These are phyloP conservation scores for Drosophila setosimentum DNA, from an alignment of 2,888 invertebrate species.

Conservation along the genomic window DNA sequence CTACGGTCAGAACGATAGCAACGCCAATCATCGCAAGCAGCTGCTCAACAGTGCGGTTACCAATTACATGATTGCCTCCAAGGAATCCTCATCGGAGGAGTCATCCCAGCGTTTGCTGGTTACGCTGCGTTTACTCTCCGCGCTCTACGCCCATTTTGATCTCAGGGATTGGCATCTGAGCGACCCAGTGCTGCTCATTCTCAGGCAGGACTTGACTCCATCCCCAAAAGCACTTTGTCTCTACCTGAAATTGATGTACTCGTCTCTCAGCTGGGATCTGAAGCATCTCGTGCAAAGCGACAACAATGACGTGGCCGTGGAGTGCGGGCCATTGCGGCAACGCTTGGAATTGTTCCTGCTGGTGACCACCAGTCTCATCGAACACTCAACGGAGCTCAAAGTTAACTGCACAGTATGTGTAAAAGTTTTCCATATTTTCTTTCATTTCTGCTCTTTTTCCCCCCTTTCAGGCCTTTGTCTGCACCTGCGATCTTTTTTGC, in stretches of 20 bases:
- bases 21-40: background rate
- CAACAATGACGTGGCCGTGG: background rate
- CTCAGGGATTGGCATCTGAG: constrained; percentile 25
- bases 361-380: constrained; percentile 22
- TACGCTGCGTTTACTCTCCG: constrained; percentile 34
- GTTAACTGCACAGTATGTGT: constrained; percentile 33
- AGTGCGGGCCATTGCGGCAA: constrained; percentile 11
- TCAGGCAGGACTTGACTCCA: constrained; percentile 3
- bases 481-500: constrained; percentile 53
- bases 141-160: constrained; percentile 48
- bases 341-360: constrained; percentile 29
- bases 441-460: background rate
- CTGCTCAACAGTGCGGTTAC: constrained; percentile 43
- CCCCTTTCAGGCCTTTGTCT: constrained; percentile 37
- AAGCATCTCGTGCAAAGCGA: background rate
- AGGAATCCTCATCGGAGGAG: background rate
- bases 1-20: background rate
- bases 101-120: constrained; percentile 7
- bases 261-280: constrained; percentile 48
- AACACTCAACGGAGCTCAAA: background rate
- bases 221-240: constrained; percentile 1
- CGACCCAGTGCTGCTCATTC: constrained; percentile 15
- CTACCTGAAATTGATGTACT: constrained; percentile 41
- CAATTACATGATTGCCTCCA: constrained; percentile 44
- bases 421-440: too few species aligned